Evolutionary conservation across 2,888 invertebrate species (phyloP).

Genomic region (Serrognathus titanus): DNA sequence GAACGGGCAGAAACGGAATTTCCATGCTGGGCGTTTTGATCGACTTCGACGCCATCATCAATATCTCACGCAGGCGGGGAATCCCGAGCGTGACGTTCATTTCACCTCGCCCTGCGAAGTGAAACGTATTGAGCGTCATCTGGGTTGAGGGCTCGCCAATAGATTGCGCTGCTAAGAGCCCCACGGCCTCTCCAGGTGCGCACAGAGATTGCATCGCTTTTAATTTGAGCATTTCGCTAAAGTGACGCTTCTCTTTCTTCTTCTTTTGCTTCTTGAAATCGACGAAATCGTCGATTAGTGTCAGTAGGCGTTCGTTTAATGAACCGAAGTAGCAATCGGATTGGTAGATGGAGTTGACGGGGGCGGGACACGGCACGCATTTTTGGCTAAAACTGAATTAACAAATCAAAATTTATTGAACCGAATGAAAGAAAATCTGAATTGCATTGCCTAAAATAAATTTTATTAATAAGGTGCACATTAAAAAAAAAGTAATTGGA

Average conservation of each 20-base stretch:
- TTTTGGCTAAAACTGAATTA: conserved; percentile 26
- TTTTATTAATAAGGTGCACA: too few relatives aligned
- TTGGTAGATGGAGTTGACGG: conserved; percentile 64
- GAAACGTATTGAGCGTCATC: conserved; percentile 99
- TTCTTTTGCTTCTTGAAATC: background rate
- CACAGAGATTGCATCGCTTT: conserved; percentile 77
- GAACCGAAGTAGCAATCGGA: conserved; percentile 79
- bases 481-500: too few relatives aligned
- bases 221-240: conserved; percentile 69
- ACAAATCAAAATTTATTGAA: background rate
- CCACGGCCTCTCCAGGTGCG: conserved; percentile 94
- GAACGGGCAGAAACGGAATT: conserved; percentile 68
- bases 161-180: conserved; percentile 93
- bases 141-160: conserved; percentile 99
- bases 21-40: conserved; percentile 97
- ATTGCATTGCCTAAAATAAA: too few relatives aligned
- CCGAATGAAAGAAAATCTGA: too few relatives aligned
- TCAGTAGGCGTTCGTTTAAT: conserved; percentile 76
- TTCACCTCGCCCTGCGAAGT: conserved; percentile 99
- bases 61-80: conserved; percentile 91
- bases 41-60: conserved; percentile 92
- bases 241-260: conserved; percentile 39
- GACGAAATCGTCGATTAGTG: conserved; percentile 53
- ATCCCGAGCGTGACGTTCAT: conserved; percentile 99
- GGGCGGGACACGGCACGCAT: conserved; percentile 65